These are phyloP conservation scores for Hozukius guyotensis DNA, from an alignment of 2,797 vertebrate species.

Conservation along the genomic window DNA sequence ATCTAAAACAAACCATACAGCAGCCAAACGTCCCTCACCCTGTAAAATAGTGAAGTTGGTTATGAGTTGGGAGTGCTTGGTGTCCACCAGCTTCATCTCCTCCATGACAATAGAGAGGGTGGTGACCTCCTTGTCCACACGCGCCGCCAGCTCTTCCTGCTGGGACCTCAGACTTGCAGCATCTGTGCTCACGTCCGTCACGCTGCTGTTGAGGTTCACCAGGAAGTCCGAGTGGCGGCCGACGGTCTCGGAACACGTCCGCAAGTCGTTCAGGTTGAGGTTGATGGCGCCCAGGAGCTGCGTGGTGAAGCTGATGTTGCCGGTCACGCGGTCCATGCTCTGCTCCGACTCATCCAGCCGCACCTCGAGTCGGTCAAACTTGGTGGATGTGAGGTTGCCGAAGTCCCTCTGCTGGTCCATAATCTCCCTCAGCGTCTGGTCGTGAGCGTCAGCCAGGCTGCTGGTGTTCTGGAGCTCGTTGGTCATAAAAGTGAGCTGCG, in stretches of 20 bases:
- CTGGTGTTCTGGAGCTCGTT: constrained; percentile 92
- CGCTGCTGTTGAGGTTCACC: constrained; percentile 86
- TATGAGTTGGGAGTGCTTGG: constrained; percentile 95
- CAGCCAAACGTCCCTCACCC: constrained; percentile 78
- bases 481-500: constrained; percentile 86
- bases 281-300: constrained; percentile 93
- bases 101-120: constrained; percentile 94
- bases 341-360: constrained; percentile 89
- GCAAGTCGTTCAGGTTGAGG: constrained; percentile 89
- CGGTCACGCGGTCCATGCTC: constrained; percentile 90
- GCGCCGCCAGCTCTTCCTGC: constrained; percentile 89
- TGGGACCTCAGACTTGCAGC: constrained; percentile 86
- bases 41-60: constrained; percentile 97
- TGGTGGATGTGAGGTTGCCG: constrained; percentile 86
- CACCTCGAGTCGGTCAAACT: constrained; percentile 88
- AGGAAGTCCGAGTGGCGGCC: constrained; percentile 91
- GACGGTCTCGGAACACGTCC: constrained; percentile 90
- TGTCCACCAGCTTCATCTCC: constrained; percentile 98
- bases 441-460: constrained; percentile 85
- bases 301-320: constrained; percentile 94
- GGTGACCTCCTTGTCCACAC: constrained; percentile 93
- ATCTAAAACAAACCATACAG: not conserved
- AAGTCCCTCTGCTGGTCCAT: constrained; percentile 90
- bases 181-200: constrained; percentile 88
- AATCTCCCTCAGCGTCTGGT: constrained; percentile 90